These are phyloP conservation scores for Itoplectis maculator DNA, from an alignment of 2,888 invertebrate genomes.

Conservation along the genomic window DNA sequence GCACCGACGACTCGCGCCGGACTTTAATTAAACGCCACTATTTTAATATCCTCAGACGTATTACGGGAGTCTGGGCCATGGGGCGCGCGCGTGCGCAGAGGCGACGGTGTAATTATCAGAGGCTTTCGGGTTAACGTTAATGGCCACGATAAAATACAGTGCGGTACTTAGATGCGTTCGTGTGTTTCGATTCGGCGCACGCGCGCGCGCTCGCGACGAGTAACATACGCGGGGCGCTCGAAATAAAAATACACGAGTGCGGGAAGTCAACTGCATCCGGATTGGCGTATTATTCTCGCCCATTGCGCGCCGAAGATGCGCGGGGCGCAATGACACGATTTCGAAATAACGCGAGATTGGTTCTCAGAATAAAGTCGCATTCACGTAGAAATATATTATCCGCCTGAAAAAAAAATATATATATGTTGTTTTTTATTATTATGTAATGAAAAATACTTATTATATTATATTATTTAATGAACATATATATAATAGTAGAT, in stretches of 20 bases:
- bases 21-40: constrained; percentile 74
- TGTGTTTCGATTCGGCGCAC: not conserved
- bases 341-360: not conserved
- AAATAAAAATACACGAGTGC: constrained; percentile 11
- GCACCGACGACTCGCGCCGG: constrained; percentile 59
- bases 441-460: too few species aligned
- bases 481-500: too few species aligned
- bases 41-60: constrained; percentile 72
- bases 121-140: constrained; percentile 50
- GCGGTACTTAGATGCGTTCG: constrained; percentile 8
- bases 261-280: constrained; percentile 1
- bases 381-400: not conserved
- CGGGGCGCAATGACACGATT: not conserved
- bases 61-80: constrained; percentile 39
- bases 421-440: too few species aligned
- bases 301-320: too few species aligned
- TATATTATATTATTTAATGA: too few species aligned
- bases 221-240: too few species aligned
- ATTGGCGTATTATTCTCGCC: too few species aligned
- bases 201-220: too few species aligned
- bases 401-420: too few species aligned
- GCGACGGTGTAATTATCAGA: constrained; percentile 61
- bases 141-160: constrained; percentile 43
- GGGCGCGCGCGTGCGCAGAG: too few species aligned
- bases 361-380: not conserved